These are phyloP conservation scores for Rattus norvegicus DNA, from an alignment of 2,113 vertebrate genomes.

Conservation along the genomic window DNA sequence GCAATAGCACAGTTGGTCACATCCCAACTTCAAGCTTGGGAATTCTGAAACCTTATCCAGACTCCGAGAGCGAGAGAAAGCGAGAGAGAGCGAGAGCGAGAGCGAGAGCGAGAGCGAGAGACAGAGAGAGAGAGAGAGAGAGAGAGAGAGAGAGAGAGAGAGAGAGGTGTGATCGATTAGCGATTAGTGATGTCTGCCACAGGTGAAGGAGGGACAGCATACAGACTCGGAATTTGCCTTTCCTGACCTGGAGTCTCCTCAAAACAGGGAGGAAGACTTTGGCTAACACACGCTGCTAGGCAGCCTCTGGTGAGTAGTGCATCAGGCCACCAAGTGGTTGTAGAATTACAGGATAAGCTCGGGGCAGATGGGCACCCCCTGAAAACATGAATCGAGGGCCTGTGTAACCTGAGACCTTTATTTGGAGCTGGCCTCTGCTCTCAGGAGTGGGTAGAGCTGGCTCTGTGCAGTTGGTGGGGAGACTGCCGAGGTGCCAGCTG, in stretches of 20 bases:
- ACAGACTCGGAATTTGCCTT: conserved; percentile 14
- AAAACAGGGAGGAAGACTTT: conserved; percentile 79
- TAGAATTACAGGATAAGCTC: conserved; percentile 72
- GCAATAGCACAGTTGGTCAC: conserved; percentile 4
- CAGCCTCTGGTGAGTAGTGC: conserved; percentile 83
- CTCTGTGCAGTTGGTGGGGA: neutral
- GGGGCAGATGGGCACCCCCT: conserved; percentile 81
- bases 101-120: too few relatives aligned
- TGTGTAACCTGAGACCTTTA: conserved; percentile 78
- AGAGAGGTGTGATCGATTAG: neutral
- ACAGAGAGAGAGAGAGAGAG: neutral
- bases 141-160: neutral
- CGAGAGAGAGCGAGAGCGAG: too few relatives aligned
- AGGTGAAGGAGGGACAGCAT: neutral
- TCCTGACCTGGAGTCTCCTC: conserved; percentile 51
- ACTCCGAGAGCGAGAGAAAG: neutral
- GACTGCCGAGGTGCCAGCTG: neutral
- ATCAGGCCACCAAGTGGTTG: conserved; percentile 79
- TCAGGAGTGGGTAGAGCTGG: conserved; percentile 37
- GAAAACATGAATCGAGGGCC: conserved; percentile 74
- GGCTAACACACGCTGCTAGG: conserved; percentile 81
- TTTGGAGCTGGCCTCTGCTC: conserved; percentile 76
- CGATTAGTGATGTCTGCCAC: neutral
- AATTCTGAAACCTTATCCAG: conserved; percentile 29
- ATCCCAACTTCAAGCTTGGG: conserved; percentile 23